These are phyloP conservation scores for Hoplostethus atlanticus DNA, from an alignment of 2,797 vertebrate species.

Conservation along the genomic window DNA sequence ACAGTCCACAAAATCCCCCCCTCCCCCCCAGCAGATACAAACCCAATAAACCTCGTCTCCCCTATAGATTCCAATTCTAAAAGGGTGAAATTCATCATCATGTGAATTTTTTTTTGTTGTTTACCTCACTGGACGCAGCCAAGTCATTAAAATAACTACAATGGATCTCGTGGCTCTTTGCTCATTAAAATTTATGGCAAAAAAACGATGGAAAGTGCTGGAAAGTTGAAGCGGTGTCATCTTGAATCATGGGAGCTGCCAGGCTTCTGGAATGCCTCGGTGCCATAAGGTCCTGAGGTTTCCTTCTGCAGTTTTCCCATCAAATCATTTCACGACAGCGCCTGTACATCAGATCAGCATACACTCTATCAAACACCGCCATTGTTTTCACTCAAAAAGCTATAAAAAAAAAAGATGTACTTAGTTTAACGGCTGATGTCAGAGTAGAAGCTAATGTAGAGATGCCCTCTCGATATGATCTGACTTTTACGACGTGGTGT, in stretches of 20 bases:
- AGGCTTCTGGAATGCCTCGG: slow-evolving; percentile 50
- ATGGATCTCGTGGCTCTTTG: slow-evolving; percentile 47
- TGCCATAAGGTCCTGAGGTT: slow-evolving; percentile 72
- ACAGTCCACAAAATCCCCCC: slow-evolving; percentile 30
- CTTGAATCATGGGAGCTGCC: slow-evolving; percentile 63
- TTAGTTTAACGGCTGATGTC: slow-evolving; percentile 38
- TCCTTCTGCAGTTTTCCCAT: slow-evolving; percentile 49
- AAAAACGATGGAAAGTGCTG: slow-evolving; percentile 52
- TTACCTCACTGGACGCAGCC: slow-evolving; percentile 49
- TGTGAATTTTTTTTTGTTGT: slow-evolving; percentile 33
- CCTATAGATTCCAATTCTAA: slow-evolving; percentile 23
- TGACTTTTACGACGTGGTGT: slow-evolving; percentile 55
- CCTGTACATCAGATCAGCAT: slow-evolving; percentile 40
- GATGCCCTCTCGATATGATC: slow-evolving; percentile 40
- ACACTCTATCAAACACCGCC: slow-evolving; percentile 29
- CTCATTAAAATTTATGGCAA: slow-evolving; percentile 66
- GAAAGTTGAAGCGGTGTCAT: slow-evolving; percentile 64
- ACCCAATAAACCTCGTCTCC: slow-evolving; percentile 45
- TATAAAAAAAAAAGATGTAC: slow-evolving; percentile 32
- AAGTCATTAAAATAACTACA: slow-evolving; percentile 59
- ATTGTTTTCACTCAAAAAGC: slow-evolving; percentile 53
- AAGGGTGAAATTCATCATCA: slow-evolving; percentile 49
- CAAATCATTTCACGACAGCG: slow-evolving; percentile 44
- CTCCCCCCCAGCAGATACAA: slow-evolving; percentile 4
- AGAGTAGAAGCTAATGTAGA: slow-evolving; percentile 15